Base-by-base conservation (phyloP, 2,113 vertebrate genomes). In the Martes martes region DNA sequence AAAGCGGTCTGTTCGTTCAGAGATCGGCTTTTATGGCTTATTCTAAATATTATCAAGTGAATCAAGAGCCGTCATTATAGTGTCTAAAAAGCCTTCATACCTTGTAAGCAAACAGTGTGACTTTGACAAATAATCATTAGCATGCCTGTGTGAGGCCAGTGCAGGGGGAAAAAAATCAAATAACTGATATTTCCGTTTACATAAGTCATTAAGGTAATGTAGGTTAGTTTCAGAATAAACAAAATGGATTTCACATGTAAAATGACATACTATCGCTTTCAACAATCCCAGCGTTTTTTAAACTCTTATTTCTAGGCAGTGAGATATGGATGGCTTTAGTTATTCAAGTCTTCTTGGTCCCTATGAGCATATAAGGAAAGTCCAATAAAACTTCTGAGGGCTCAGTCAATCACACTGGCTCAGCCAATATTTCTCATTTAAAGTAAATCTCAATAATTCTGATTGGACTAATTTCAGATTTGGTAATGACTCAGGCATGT, bases 51-150 rank as follows among this genome's bases (percentile, higher is more conserved):
- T 98, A 99, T 98, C 98, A 99, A 98, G 98, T 98, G 98, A 99
- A 99, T 99, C 98, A 98, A 99, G 98, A 98, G 98, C 98, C 98
- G 57, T 98, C 98, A 99, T 99, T 99, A 98, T 88, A 98, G 97
- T 98, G 98, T 98, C 98, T 99, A 99, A 99, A 99, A 98, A 99
- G 98, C 98, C 98, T 99, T 98, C 98, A 85, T 98, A 98, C 98
- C 98, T 98, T 98, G 98, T 98, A 99, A 99, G 98, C 98, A 99
- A 99, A 99, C 99, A 99, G 98, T 99, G 98, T 98, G 98, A 98
- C 97, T 99, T 98, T 99, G 98, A 99, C 98, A 99, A 99, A 99
- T 99, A 99, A 98, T 99, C 98, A 98, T 98, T 99, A 99, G 97
- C 42, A 24, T 93, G 97, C 97, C 98, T 98, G 96, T 97, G 97